Evolutionary conservation across 2,113 vertebrate species (phyloP), one percentile per base, ranked within the genome.

Genomic region (Spea bombifrons): DNA sequence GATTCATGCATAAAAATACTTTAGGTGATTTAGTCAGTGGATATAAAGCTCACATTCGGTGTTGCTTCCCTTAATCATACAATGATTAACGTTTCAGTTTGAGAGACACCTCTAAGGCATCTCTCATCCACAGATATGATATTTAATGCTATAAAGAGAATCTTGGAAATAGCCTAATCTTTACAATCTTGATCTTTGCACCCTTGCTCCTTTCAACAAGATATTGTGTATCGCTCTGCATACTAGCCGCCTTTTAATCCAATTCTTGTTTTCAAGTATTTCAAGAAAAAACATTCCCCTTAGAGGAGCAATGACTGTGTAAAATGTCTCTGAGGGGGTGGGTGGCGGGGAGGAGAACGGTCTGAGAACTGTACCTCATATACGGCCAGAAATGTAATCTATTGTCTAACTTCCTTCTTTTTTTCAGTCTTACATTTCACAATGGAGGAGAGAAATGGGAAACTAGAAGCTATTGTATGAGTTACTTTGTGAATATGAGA

Each of bases 121-220:
- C 6, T 12, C 10, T 59, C 55, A 12, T 59, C 55, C 10, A 8
- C 55, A 59, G 5, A 8, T 13, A 59, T 13, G 2, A 4, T 59
- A 59, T 59, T 59, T 59, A 13, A 59, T 59, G 9, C 6, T 7
- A 3, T 13, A 13, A 75, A 64, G 13, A 53, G 15, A 15, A 59
- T 44, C 50, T 57, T 55, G 50, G 13, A 43, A 5, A 45, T 43
- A n/a, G 15, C 8, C 9, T 10, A 57, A 10, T 13, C 13, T 76
- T 67, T 74, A 75, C 43, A 44, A 76, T 50, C 47, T 15, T 59
- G 65, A 76, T 16, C 75, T 57, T 76, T 68, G 52, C 43, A 68
- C 44, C 30, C 8, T 66, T 6, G 13, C 17, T 43, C 12, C 55
- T 8, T 13, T 5, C 15, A 9, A 3, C 55, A 5, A 13, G 10